These are phyloP conservation scores for Anthonomus grandis DNA, from an alignment of 1,140 invertebrate genomes.

Conservation along the genomic window DNA sequence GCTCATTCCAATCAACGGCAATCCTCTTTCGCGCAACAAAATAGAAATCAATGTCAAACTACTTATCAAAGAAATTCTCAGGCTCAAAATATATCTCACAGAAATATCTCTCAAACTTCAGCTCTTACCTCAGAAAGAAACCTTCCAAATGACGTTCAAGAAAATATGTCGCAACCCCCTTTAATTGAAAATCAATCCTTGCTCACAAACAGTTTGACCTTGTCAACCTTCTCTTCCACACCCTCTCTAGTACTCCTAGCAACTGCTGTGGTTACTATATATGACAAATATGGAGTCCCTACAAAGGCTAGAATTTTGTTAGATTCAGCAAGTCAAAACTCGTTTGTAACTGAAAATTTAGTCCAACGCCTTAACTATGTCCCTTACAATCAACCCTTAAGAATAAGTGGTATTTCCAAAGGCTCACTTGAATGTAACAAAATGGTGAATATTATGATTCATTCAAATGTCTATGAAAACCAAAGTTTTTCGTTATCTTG, in stretches of 20 bases:
- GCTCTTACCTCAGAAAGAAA: too few relatives aligned
- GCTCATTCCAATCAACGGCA: not conserved
- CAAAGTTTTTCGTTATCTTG: not conserved
- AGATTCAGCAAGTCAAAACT: conserved; percentile 1
- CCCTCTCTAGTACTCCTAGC: conserved; percentile 1
- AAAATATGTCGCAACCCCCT: not conserved
- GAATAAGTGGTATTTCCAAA: not conserved
- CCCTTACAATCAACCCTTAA: not conserved
- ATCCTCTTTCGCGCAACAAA: not conserved
- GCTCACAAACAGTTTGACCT: not conserved
- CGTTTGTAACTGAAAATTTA: not conserved
- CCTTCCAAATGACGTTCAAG: not conserved
- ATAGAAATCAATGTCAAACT: not conserved
- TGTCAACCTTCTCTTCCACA: not conserved
- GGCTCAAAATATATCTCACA: not conserved
- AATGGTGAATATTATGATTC: conserved; percentile 1
- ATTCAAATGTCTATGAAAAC: not conserved
- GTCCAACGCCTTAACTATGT: not conserved
- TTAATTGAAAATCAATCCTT: not conserved
- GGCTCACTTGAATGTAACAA: not conserved
- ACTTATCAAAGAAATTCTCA: not conserved
- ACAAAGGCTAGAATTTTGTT: not conserved
- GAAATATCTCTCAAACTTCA: too few relatives aligned
- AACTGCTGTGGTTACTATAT: conserved; percentile 1
- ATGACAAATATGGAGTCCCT: not conserved